Conservation (phyloP, 2,797 vertebrate genomes). For the Scolopax rusticola region DNA sequence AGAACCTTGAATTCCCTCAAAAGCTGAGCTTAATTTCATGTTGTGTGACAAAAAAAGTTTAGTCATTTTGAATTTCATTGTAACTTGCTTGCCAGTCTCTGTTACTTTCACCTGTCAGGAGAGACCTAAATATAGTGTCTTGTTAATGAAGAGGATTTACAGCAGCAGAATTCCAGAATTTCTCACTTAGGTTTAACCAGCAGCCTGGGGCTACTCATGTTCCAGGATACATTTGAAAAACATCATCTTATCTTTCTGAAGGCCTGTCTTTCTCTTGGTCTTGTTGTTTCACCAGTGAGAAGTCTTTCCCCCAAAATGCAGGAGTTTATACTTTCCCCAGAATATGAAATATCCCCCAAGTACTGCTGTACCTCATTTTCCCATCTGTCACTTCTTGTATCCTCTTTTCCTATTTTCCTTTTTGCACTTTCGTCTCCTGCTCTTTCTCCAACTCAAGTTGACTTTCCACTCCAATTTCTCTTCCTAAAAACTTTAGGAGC, state of each 20-base stretch:
- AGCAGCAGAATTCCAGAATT: background rate
- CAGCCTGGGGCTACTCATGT: background rate
- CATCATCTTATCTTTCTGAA: background rate
- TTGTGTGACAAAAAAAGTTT: background rate
- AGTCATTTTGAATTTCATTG: background rate
- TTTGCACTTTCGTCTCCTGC: background rate
- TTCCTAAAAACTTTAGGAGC: background rate
- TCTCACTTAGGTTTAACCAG: background rate
- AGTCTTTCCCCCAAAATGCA: background rate
- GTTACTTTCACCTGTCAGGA: background rate
- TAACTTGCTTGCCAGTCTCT: background rate
- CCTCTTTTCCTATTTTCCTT: background rate
- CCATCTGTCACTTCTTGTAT: background rate
- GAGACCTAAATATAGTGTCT: background rate
- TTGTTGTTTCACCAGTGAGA: background rate
- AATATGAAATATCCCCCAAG: background rate
- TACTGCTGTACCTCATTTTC: background rate
- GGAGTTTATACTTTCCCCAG: background rate
- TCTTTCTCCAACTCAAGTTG: background rate
- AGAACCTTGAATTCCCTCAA: background rate
- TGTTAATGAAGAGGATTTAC: background rate
- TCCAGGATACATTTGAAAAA: background rate
- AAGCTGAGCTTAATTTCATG: background rate
- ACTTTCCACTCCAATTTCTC: background rate
- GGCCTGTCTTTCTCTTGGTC: background rate